Base-by-base conservation (phyloP, 2,888 invertebrate genomes). In the Anthophora plumipes region DNA sequence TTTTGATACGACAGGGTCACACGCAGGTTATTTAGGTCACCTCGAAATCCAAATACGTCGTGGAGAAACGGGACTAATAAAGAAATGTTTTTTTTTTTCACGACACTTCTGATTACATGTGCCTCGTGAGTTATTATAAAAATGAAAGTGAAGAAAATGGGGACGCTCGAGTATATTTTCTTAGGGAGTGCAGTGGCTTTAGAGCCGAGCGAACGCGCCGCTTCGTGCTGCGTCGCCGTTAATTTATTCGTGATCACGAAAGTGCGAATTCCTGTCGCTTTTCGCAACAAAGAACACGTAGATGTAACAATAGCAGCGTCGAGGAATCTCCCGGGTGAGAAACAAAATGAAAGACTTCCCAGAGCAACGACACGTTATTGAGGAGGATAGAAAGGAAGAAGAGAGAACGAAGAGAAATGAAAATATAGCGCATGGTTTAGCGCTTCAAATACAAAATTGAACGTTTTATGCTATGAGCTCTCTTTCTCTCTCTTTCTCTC, bases 31-130 rank as follows among this genome's bases (percentile, higher is more conserved):
- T 82, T 66, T 74, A 67, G 81, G 81, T 82, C 80, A 82, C 81
- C 81, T 68, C 67, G 71, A 82, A 82, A 80, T 82, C 81, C 81
- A 68, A 70, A 82, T 82, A 82, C 63, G 74, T 63, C 80, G 46
- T 14, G 25, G 25, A 31, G 52, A 57, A 67, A 74, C 55, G 71
- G 46, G 80, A 74, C 75, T 80, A 80, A 82, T 82, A 75, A 79
- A 67, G 63, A 63, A 71, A 71, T 80, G 80, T 70, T 71, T 31
- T 69, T 80, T 66, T 70, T 71, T 31, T 69, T 80, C 70, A 37
- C 75, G 61, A 66, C 67, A 43, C 52, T 52, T 71, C 41, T 67
- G 80, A 75, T 67, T 77, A 72, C 63, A 61, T 22, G 77, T 46
- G 77, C 71, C 43, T 72, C 57, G 37, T 67, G 67, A 48, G 63